A percentile compares a stretch with the other conserved stretches of the same genome.
phyloP scores from a whole-genome alignment of 2,113 vertebrate species.

The Alexandromys fortis region DNA sequence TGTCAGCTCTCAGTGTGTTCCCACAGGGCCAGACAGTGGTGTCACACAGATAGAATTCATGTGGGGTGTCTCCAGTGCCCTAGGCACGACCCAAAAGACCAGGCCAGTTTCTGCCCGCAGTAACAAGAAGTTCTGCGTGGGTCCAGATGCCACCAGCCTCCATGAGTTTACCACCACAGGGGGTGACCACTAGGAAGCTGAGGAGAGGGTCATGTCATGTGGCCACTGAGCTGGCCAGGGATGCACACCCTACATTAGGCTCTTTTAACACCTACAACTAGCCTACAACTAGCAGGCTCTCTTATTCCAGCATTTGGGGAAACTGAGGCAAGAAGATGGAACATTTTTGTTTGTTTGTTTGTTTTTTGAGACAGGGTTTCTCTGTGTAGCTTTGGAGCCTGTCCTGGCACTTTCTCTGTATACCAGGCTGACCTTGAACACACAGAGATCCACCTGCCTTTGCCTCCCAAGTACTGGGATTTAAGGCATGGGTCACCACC shows the following conservation, averaged over 20 bases:
- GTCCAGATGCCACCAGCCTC: background rate
- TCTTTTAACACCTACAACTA: background rate
- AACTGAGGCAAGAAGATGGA: background rate
- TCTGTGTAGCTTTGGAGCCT: too few relatives aligned
- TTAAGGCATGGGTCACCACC: too few relatives aligned
- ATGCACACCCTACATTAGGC: rapidly evolving
- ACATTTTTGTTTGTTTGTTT: too few relatives aligned
- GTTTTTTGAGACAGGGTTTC: too few relatives aligned
- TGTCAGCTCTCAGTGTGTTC: background rate
- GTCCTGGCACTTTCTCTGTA: too few relatives aligned
- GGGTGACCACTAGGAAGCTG: rapidly evolving
- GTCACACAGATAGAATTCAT: background rate
- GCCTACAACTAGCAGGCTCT: background rate
- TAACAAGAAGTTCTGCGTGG: background rate
- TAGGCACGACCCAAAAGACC: background rate
- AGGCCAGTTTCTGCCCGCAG: background rate
- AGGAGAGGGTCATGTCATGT: background rate
- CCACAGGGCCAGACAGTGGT: background rate
- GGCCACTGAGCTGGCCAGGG: background rate
- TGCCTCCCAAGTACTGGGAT: too few relatives aligned
- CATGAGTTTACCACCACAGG: background rate
- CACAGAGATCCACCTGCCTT: too few relatives aligned
- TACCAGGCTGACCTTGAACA: too few relatives aligned
- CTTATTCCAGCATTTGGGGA: background rate
- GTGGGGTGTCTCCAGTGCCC: background rate